Evolutionary conservation across 2,113 vertebrate species (phyloP), one percentile per base, ranked within the genome.

Genomic region (Phaetusa simplex): DNA sequence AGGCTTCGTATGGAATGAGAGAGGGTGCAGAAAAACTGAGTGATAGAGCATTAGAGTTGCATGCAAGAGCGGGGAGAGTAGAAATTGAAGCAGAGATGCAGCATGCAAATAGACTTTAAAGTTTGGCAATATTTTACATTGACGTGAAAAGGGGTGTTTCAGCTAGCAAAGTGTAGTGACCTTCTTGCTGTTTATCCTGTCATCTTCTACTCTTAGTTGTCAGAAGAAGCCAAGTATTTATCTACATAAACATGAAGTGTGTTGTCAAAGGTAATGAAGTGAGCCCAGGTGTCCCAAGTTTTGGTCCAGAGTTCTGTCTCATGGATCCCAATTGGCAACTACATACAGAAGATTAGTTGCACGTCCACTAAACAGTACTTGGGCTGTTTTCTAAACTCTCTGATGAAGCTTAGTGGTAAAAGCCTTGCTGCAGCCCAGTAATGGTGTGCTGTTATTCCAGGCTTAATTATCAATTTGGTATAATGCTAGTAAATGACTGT

Each of bases 31-130:
- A 70, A 84, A 82, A 90, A 11, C 8, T 3, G 26, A 43, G 34
- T 43, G 38, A 50, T 24, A 14, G 21, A 4, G 3, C 0, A 0
- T 38, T 58, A 12, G 32, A 77, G 12, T 20, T 89, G 19, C 13
- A 38, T 36, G 22, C 11, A 24, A 36, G 59, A 59, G 45, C n/a
- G 29, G 17, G 27, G 42, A 73, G 14, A 61, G 11, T 26, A 69
- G 53, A 73, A 81, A 5, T 9, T 32, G 66, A 86, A 56, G 43
- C 58, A 36, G 74, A 76, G 40, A 22, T 27, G 4, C 50, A 84
- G 24, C 2, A 9, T 42, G 38, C 58, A 65, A 83, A 56, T 23
- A 36, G 22, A 14, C 13, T 40, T 50, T 59, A 23, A 82, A 65
- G 5, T 61, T 45, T 65, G 49, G 9, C 32, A 45, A 10, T 58